Evolutionary conservation across 35 echinoderm and acorn worm genomes (phyloP).

Genomic region (Chiridota heheva): DNA sequence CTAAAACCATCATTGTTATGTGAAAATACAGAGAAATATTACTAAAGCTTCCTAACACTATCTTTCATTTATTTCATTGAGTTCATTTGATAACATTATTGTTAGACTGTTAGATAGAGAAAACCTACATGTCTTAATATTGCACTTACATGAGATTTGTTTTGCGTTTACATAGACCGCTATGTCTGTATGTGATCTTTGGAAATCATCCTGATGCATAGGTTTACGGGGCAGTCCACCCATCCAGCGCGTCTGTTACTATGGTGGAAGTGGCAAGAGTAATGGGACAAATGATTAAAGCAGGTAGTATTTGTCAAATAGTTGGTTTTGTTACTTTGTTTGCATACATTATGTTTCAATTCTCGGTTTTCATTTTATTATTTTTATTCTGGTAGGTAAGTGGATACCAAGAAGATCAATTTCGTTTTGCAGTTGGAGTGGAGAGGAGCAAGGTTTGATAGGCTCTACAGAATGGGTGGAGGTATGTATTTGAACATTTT

Average conservation of each 20-base stretch:
- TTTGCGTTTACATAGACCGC: background rate
- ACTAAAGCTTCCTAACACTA: no score
- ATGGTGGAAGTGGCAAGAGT: conserved; percentile 66
- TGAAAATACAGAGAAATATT: no score
- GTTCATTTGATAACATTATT: no score
- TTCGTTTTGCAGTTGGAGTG: conserved; percentile 83
- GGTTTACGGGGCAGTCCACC: conserved; percentile 76
- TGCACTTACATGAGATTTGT: no score
- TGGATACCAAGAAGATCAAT: conserved; percentile 89
- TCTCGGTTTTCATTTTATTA: no score
- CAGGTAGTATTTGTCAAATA: conserved; percentile 49
- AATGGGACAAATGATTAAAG: conserved; percentile 50
- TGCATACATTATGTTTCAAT: no score
- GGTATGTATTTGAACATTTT: conserved; percentile 65
- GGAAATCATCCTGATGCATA: conserved; percentile 86
- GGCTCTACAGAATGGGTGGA: conserved; percentile 96
- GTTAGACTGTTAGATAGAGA: no score
- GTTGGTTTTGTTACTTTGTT: no score
- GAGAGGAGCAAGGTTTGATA: conserved; percentile 86
- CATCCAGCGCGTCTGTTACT: conserved; percentile 69
- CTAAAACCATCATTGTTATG: no score
- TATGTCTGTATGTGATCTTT: conserved; percentile 77
- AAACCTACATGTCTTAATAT: no score
- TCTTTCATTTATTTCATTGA: no score
- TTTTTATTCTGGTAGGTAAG: no score